Conservation (phyloP, 2,888 invertebrate species). For the Timema cristinae region DNA sequence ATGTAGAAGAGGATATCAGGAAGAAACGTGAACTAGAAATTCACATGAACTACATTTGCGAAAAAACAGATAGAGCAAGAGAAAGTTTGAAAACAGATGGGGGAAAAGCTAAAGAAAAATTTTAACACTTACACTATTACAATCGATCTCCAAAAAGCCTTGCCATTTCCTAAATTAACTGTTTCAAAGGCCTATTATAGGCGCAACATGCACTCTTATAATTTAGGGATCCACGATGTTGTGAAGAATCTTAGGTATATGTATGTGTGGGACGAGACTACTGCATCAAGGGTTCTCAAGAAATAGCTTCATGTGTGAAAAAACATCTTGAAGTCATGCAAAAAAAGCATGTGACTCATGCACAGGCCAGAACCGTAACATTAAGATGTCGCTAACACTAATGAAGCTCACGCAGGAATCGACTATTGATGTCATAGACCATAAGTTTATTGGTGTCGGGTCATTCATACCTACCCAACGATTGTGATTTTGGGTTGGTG, state of each 20-base stretch:
- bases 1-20: neutral
- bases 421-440: neutral
- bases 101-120: neutral
- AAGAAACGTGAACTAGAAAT: neutral
- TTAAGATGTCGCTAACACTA: neutral
- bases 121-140: neutral
- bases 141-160: slow-evolving; percentile 2
- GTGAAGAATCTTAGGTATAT: neutral
- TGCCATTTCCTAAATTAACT: neutral
- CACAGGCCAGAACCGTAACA: neutral
- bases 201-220: neutral
- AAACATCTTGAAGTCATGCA: neutral
- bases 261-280: slow-evolving; percentile 11
- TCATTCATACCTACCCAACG: slow-evolving; percentile 6
- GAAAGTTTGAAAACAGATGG: neutral
- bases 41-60: neutral
- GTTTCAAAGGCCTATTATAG: neutral
- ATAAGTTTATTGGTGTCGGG: slow-evolving; percentile 6
- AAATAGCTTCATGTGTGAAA: neutral
- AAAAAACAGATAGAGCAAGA: neutral
- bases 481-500: slow-evolving; percentile 3
- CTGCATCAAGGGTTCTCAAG: neutral
- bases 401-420: slow-evolving; percentile 7
- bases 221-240: slow-evolving; percentile 15
- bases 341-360: slow-evolving; percentile 3